These are phyloP conservation scores for Ariolimax columbianus DNA, from an alignment of 2,888 invertebrate genomes.

Conservation along the genomic window DNA sequence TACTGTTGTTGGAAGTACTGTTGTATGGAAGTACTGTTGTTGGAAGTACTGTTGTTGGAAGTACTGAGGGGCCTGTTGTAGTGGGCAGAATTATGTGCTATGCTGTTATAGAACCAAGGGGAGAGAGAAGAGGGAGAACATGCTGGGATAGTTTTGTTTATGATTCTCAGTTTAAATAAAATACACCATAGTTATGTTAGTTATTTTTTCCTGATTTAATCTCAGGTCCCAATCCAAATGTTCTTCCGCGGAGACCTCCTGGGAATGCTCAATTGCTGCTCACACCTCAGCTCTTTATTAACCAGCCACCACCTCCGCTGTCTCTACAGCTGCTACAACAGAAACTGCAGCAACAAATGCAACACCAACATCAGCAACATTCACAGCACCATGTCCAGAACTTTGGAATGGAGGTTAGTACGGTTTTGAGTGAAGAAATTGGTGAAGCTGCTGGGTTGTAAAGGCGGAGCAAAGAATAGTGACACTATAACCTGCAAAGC, in stretches of 20 bases:
- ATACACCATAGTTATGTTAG: too few relatives aligned
- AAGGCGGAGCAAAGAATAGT: too few relatives aligned
- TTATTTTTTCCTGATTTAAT: not conserved
- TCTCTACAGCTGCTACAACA: slow-evolving; percentile 32
- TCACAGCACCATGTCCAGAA: slow-evolving; percentile 16
- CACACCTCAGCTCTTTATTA: slow-evolving; percentile 42
- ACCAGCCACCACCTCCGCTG: slow-evolving; percentile 41
- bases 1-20: too few relatives aligned
- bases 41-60: too few relatives aligned
- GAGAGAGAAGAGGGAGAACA: too few relatives aligned
- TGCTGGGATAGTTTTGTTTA: too few relatives aligned
- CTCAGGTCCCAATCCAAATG: not conserved
- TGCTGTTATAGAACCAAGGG: too few relatives aligned
- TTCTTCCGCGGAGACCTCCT: not conserved
- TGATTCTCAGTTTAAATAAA: too few relatives aligned
- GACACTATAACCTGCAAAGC: too few relatives aligned
- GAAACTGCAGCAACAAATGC: slow-evolving; percentile 27
- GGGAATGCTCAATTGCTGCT: slow-evolving; percentile 25
- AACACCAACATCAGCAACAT: slow-evolving; percentile 40
- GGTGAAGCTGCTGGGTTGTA: not conserved
- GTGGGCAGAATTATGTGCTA: too few relatives aligned
- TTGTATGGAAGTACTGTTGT: too few relatives aligned
- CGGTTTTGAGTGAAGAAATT: not conserved
- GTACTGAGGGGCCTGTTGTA: too few relatives aligned
- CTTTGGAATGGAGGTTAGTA: slow-evolving; percentile 4